Percentiles rank a stretch among this genome's conserved stretches.
These are phyloP conservation scores for Amphiduros pacificus DNA, from an alignment of 2,888 invertebrate species.

Conservation along the genomic window DNA sequence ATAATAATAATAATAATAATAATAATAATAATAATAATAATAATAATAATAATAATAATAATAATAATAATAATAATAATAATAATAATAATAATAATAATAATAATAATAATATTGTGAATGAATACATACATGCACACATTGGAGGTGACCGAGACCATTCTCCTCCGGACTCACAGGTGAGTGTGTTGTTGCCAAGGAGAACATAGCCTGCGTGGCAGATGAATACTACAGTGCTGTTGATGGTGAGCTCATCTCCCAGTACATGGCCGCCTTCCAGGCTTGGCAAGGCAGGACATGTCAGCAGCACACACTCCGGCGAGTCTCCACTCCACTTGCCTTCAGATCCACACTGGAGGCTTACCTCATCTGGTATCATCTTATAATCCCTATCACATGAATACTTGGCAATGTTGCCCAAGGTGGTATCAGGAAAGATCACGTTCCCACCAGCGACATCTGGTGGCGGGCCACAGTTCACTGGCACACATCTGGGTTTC, in stretches of 20 bases:
- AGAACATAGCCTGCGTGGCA: slow-evolving; percentile 10
- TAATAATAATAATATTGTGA: too few species aligned
- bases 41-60: too few species aligned
- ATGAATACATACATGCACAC: too few species aligned
- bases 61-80: too few species aligned
- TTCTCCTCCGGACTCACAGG: slow-evolving; percentile 4
- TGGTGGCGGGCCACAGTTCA: slow-evolving; percentile 43
- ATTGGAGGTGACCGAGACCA: too few species aligned
- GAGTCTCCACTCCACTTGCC: slow-evolving; percentile 46
- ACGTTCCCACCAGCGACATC: slow-evolving; percentile 27
- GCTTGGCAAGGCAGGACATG: slow-evolving; percentile 30
- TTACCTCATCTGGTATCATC: background rate
- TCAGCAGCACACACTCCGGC: slow-evolving; percentile 42
- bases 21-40: too few species aligned
- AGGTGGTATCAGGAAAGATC: slow-evolving; percentile 14
- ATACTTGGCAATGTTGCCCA: slow-evolving; percentile 21
- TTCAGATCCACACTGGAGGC: slow-evolving; percentile 36
- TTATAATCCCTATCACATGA: slow-evolving; percentile 19
- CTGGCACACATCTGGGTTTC: slow-evolving; percentile 31
- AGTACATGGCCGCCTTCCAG: slow-evolving; percentile 16
- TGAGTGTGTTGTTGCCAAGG: slow-evolving; percentile 5
- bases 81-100: too few species aligned
- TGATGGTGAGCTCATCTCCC: slow-evolving; percentile 3
- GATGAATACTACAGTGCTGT: background rate
- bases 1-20: too few species aligned